Conservation (phyloP, 2,113 vertebrate species). For the Dipodomys merriami region DNA sequence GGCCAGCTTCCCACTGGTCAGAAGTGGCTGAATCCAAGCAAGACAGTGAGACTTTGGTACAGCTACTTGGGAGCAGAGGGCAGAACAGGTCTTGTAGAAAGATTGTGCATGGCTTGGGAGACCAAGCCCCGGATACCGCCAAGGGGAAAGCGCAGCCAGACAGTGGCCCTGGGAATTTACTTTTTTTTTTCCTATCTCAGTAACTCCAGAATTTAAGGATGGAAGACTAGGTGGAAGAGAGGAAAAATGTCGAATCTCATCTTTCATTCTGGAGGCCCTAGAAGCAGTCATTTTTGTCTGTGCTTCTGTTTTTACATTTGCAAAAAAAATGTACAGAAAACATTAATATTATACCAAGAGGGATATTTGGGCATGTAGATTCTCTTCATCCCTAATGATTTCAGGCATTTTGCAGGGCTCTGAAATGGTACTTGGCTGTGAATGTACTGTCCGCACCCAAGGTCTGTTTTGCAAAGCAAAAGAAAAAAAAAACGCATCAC, state of each 20-base stretch:
- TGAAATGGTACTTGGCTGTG: slow-evolving; percentile 31
- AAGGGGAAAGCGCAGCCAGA: not conserved
- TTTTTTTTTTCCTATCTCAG: not conserved
- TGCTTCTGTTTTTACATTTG: slow-evolving; percentile 30
- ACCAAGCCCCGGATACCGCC: not conserved
- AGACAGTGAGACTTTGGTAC: not conserved
- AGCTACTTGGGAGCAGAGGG: not conserved
- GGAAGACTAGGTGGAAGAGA: not conserved
- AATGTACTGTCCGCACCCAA: slow-evolving; percentile 16
- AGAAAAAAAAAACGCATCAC: not conserved
- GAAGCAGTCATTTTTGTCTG: not conserved
- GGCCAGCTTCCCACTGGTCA: not conserved
- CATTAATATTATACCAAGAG: not conserved
- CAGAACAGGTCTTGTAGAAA: not conserved
- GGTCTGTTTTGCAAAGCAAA: slow-evolving; percentile 21
- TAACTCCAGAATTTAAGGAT: not conserved
- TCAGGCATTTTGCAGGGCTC: slow-evolving; percentile 1
- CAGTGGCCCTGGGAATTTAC: not conserved
- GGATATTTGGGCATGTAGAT: not conserved
- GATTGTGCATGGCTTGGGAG: not conserved
- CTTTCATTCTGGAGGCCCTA: not conserved
- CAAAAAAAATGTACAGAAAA: not conserved
- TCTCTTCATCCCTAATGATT: not conserved
- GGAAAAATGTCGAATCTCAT: not conserved
- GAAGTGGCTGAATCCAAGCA: not conserved